Evolutionary conservation across 1,140 invertebrate species (phyloP), one percentile per base, ranked within the genome.

Genomic region (Drosophila bocqueti): DNA sequence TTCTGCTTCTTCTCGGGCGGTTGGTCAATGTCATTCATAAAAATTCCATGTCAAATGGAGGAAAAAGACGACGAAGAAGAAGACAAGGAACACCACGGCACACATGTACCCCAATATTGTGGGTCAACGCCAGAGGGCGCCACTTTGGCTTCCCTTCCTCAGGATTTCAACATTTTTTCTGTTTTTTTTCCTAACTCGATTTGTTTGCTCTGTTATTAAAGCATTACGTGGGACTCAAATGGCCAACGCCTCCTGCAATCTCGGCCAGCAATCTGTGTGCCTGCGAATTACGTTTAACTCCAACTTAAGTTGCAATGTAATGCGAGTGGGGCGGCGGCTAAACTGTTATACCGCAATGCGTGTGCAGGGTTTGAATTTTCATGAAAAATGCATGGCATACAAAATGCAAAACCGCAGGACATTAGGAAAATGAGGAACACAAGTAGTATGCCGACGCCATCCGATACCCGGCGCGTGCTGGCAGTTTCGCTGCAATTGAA

Each of bases 11-110:
- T 50, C 57, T 74, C 36, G 67, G 71, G 68, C 71, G 71, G 71
- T 59, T 63, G 81, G 71, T 89, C 85, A 89, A 89, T 89, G 85
- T 76, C 85, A 89, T 89, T 89, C 85, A 89, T 89, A 91, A 89
- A 89, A 90, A 84, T 90, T 78, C 76, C 76, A 72, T 77, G 80
- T 77, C 64, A 68, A 80, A 79, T 46, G n/a, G 16, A 26, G 45
- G 34, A 63, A 65, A 34, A 65, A 26, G 54, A 57, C 54, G 36
- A n/a, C 10, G n/a, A 21, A 18, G n/a, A 50, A 16, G 36, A 40
- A 26, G 54, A n/a, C 47, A 49, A 36, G 64, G 64, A 49, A 69
- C 36, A 49, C 36, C 38, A 43, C 10, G 55, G 38, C 29, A 62
- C 59, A 63, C 42, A 59, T 42, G 55, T 52, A 54, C 34, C 65